A percentile compares a stretch with the other conserved stretches of the same genome.
Evolutionary conservation across 1,140 invertebrate genomes (phyloP).

Genomic region (Steinernema feltiae): DNA sequence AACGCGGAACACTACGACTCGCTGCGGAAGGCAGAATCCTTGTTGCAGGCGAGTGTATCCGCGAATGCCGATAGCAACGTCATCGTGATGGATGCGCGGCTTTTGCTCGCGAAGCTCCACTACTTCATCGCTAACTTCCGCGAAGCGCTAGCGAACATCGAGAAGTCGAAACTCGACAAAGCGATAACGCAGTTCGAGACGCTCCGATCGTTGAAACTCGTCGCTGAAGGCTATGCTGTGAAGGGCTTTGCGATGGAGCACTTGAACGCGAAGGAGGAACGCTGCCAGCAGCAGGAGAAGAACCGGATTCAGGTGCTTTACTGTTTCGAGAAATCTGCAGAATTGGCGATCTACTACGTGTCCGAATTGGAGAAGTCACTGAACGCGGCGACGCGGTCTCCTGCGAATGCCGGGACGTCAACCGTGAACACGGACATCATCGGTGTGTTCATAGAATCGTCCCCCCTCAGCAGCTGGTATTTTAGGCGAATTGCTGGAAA

Average conservation of each 20-base stretch:
- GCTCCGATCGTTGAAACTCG: conserved; percentile 27
- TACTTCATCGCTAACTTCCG: conserved; percentile 17
- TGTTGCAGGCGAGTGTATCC: neutral
- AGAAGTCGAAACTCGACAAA: conserved; percentile 26
- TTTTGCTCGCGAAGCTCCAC: conserved; percentile 22
- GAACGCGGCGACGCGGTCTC: conserved; percentile 12
- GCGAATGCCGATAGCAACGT: conserved; percentile 14
- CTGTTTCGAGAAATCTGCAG: conserved; percentile 36
- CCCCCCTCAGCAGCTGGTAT: too few relatives aligned
- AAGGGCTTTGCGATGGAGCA: conserved; percentile 26
- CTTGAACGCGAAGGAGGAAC: conserved; percentile 1
- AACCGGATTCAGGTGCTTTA: conserved; percentile 22
- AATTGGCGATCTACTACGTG: conserved; percentile 34
- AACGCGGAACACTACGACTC: neutral
- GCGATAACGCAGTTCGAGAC: conserved; percentile 29
- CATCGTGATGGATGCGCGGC: conserved; percentile 17
- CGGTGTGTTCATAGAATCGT: neutral
- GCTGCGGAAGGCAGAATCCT: conserved; percentile 9
- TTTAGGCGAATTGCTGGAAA: conserved; percentile 35
- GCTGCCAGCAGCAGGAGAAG: neutral
- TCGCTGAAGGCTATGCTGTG: conserved; percentile 36
- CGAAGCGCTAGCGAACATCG: conserved; percentile 27
- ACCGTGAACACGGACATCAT: neutral
- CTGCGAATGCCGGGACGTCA: neutral
- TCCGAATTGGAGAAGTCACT: conserved; percentile 35